These are phyloP conservation scores for Semnopithecus entellus DNA, from an alignment of 2,113 vertebrate genomes.

Conservation along the genomic window DNA sequence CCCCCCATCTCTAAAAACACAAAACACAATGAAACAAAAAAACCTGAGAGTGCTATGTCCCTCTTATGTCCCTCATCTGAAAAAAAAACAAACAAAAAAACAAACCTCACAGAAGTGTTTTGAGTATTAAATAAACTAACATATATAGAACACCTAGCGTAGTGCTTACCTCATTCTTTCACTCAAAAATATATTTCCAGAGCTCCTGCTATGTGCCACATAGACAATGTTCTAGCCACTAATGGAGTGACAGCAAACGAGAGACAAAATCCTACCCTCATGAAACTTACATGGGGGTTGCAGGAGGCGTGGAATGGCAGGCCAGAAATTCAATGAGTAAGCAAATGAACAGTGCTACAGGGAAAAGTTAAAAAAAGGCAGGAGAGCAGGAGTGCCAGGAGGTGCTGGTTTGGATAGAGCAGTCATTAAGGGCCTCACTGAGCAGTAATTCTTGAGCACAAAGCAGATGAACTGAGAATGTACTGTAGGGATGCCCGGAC, in stretches of 20 bases:
- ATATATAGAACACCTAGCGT: background rate
- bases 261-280: background rate
- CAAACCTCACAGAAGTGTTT: background rate
- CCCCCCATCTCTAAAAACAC: too few species aligned
- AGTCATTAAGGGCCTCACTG: background rate
- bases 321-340: background rate
- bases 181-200: background rate
- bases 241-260: background rate
- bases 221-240: background rate
- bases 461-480: background rate
- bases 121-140: background rate
- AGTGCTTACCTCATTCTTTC: background rate
- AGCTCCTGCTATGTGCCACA: background rate
- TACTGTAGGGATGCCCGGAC: background rate
- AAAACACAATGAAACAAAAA: too few species aligned
- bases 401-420: background rate
- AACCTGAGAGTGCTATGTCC: background rate
- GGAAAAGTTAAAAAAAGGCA: background rate
- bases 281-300: background rate
- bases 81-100: background rate
- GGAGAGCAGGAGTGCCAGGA: background rate
- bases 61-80: background rate
- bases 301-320: too few species aligned
- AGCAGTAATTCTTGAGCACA: background rate
- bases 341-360: background rate